Evolutionary conservation across 2,888 invertebrate species (phyloP).

Genomic region (Torymus auratus): DNA sequence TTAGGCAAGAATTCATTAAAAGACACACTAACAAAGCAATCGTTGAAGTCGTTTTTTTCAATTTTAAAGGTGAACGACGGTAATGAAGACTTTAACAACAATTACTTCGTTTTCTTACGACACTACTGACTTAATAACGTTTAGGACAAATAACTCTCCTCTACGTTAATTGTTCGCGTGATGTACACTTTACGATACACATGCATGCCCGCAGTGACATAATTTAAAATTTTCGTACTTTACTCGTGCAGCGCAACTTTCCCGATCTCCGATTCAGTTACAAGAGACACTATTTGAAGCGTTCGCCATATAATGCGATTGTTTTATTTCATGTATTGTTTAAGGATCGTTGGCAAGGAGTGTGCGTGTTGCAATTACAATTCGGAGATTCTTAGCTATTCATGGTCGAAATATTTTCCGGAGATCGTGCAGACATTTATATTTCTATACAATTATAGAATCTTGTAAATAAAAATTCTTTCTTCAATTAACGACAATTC

Average conservation of each 20-base stretch:
- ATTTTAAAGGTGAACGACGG: constrained; percentile 29
- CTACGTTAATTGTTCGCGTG: constrained; percentile 24
- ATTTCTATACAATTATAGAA: neutral
- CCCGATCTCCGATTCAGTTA: neutral
- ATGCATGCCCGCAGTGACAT: constrained; percentile 6
- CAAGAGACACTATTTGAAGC: neutral
- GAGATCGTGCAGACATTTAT: constrained; percentile 17
- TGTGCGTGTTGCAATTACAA: constrained; percentile 26
- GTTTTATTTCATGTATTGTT: constrained; percentile 4
- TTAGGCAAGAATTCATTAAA: neutral
- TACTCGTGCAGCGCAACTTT: neutral
- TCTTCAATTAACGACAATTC: too few relatives aligned
- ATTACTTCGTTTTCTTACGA: constrained; percentile 36
- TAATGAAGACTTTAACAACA: constrained; percentile 42
- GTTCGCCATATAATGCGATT: too few relatives aligned
- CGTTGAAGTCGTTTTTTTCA: neutral
- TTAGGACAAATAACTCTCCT: constrained; percentile 11
- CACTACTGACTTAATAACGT: constrained; percentile 43
- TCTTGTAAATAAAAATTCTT: neutral
- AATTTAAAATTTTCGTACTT: constrained; percentile 26
- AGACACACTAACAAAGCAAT: neutral
- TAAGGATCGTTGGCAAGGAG: constrained; percentile 36
- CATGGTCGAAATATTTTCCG: constrained; percentile 41
- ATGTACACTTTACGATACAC: constrained; percentile 16
- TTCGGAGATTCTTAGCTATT: constrained; percentile 43